Evolutionary conservation across 64 coral and sea anemone species (phyloP).

Genomic region (Platygyra sinensis): DNA sequence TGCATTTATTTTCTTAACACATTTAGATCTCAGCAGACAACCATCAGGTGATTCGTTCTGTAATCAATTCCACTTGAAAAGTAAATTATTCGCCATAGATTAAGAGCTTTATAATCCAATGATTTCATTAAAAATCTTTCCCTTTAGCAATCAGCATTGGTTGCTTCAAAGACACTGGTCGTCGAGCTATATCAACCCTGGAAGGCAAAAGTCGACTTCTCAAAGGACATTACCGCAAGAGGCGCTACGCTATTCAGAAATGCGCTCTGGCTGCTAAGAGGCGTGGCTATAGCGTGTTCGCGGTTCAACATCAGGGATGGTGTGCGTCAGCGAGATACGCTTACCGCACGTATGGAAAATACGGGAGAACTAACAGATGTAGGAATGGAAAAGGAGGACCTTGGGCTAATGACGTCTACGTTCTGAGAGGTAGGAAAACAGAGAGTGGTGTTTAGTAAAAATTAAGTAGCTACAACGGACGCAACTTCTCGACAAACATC

Average conservation of each 20-base stretch:
- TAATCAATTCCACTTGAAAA: too few species aligned
- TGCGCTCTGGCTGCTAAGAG: conserved; percentile 34
- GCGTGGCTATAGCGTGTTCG: conserved; percentile 47
- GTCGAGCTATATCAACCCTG: conserved; percentile 47
- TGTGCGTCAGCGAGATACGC: conserved; percentile 31
- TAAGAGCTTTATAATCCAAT: not conserved
- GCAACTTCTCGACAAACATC: too few species aligned
- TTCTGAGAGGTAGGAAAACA: conserved; percentile 5
- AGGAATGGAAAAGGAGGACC: conserved; percentile 48
- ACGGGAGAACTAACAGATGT: conserved; percentile 46
- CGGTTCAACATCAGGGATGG: conserved; percentile 44
- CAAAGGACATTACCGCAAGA: conserved; percentile 18
- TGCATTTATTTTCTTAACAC: too few species aligned
- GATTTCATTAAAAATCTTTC: not conserved
- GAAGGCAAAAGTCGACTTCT: conserved; percentile 42
- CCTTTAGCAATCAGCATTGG: conserved; percentile 26
- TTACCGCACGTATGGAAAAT: conserved; percentile 18
- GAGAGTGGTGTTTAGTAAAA: too few species aligned
- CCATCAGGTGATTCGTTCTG: too few species aligned
- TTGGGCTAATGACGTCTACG: conserved; percentile 57
- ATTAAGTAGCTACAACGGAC: too few species aligned
- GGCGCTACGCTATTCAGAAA: conserved; percentile 15
- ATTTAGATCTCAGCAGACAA: too few species aligned
- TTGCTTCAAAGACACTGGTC: conserved; percentile 37
- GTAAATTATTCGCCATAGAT: too few species aligned